Base-by-base conservation (phyloP, 2,888 invertebrate species). In the Hyposoter didymator region DNA sequence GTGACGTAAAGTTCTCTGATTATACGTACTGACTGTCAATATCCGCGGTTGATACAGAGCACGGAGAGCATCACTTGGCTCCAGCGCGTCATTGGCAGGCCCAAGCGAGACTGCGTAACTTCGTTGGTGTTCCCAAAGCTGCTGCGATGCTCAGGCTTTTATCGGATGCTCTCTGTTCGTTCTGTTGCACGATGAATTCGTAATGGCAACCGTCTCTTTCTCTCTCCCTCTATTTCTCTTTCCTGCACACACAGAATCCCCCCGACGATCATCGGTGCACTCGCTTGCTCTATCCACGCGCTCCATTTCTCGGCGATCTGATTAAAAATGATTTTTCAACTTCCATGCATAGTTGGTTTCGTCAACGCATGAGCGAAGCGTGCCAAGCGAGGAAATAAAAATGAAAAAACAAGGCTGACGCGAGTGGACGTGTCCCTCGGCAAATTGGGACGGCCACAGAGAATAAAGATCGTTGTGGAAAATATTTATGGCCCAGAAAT, bases 81-180 rank as follows among this genome's bases (percentile, higher is more conserved):
- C 55, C 75, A 89, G 82, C 87, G 88, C 88, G 89, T 91, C 91
- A 91, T 91, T 91, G 91, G 91, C 91, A 90, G 89, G 89, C 86
- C 81, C 83, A 87, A 87, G 86, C 88, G 88, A 89, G 88, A 88
- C 88, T 85, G 67, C 88, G 84, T 88, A 89, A 89, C 88, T 88
- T 89, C 87, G 88, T 89, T 87, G 88, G 75, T 78, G 78, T 66
- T 28, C 35, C 49, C 81, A 80, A 72, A 43, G 32, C 52, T 59
- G 52, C 59, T 22, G 70, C 66, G 72, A 79, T 59, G 76, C 64
- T 45, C 70, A 73, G 82, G 84, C 49, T 72, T 55, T 79, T 72
- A 47, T 64, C 39, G 32, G 69, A 52, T 69, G 84, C 86, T 85
- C 67, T 73, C 72, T 75, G 84, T 70, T 84, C 75, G 76, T 39